Evolutionary conservation across 2,797 vertebrate species (phyloP).

Genomic region (Chanos chanos): DNA sequence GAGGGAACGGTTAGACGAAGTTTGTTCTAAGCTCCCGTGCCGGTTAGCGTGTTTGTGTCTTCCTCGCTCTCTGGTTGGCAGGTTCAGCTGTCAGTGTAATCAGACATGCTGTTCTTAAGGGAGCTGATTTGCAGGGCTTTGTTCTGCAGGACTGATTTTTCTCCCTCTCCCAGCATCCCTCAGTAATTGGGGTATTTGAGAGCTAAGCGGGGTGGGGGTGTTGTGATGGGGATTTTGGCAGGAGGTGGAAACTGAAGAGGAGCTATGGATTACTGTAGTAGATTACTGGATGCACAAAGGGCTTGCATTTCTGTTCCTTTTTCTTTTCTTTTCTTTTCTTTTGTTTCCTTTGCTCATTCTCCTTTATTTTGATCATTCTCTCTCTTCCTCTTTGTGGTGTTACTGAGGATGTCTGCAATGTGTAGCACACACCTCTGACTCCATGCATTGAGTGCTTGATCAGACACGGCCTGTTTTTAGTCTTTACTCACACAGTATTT

Average conservation of each 20-base stretch:
- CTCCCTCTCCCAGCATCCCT: slow-evolving; percentile 29
- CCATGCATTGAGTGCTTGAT: too few species aligned
- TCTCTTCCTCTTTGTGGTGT: too few species aligned
- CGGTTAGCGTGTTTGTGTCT: slow-evolving; percentile 30
- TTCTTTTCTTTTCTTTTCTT: too few species aligned
- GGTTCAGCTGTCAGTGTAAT: slow-evolving; percentile 35
- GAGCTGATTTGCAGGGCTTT: slow-evolving; percentile 52
- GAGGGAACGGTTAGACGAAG: too few species aligned
- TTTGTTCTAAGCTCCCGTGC: slow-evolving; percentile 13
- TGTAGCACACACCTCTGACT: too few species aligned
- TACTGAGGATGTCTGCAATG: too few species aligned
- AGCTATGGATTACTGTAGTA: not conserved
- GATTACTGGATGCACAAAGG: too few species aligned
- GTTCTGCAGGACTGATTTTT: slow-evolving; percentile 43
- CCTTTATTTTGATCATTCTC: too few species aligned
- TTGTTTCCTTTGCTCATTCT: too few species aligned
- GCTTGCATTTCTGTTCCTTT: too few species aligned
- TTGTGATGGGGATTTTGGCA: slow-evolving; percentile 2
- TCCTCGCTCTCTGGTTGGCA: slow-evolving; percentile 19
- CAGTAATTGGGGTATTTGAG: slow-evolving; percentile 43
- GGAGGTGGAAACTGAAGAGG: not conserved
- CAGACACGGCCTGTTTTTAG: too few species aligned
- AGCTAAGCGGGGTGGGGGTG: slow-evolving; percentile 3
- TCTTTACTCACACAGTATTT: too few species aligned
- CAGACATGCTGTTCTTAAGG: slow-evolving; percentile 36